These are phyloP conservation scores for Holothuria leucospilota DNA, from an alignment of 53 echinoderm and acorn worm genomes.

Conservation along the genomic window DNA sequence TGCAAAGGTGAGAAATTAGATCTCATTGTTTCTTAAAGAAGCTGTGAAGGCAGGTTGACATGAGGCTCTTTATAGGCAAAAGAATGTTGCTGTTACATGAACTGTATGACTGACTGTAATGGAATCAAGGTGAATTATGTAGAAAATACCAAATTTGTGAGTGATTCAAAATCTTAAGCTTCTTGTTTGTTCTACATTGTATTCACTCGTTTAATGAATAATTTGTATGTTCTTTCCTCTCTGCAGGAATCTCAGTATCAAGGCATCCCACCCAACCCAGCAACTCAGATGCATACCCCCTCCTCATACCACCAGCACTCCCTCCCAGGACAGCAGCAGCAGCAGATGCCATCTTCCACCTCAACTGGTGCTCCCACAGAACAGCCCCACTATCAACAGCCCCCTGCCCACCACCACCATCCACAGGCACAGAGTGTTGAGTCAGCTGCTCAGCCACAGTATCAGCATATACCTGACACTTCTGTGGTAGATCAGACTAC, in stretches of 20 bases:
- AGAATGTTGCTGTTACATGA: too few species aligned
- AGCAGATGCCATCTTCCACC: conserved; percentile 39
- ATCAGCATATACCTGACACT: conserved; percentile 28
- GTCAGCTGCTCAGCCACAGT: conserved; percentile 2
- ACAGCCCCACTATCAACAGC: conserved; percentile 7
- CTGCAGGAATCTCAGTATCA: conserved; percentile 39
- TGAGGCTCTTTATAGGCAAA: too few species aligned
- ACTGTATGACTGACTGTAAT: too few species aligned
- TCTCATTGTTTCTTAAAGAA: too few species aligned
- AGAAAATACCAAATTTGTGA: too few species aligned
- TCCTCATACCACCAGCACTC: conserved; percentile 43
- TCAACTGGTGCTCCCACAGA: conserved; percentile 43
- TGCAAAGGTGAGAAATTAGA: too few species aligned
- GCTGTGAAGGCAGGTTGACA: too few species aligned
- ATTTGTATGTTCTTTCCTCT: neutral
- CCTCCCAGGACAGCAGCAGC: conserved; percentile 37
- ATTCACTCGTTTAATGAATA: too few species aligned
- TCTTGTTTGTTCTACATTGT: too few species aligned
- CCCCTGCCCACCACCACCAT: conserved; percentile 40
- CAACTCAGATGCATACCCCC: conserved; percentile 37
- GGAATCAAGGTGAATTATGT: too few species aligned
- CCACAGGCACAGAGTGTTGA: conserved; percentile 34
- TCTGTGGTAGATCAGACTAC: conserved; percentile 23
- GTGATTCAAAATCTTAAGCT: too few species aligned
- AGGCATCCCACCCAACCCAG: conserved; percentile 34